Percentiles rank a stretch among this genome's conserved stretches.
phyloP scores from a whole-genome alignment of 2,113 vertebrate species.

The Caracal caracal region DNA sequence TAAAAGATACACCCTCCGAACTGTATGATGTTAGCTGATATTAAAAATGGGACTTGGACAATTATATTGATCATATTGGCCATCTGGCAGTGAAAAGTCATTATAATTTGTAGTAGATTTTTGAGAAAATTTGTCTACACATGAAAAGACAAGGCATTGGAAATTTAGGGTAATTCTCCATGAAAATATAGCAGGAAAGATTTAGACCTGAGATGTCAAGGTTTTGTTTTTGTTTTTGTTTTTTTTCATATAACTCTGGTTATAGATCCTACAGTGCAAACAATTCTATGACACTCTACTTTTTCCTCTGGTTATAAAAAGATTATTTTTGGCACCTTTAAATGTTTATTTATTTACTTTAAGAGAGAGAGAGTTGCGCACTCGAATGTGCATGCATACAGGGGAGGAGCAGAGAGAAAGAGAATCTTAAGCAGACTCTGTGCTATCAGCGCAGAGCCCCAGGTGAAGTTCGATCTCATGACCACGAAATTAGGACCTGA shows the following conservation, averaged over 20 bases:
- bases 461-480: too few species aligned
- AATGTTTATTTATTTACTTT: too few species aligned
- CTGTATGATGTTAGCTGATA: neutral
- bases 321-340: too few species aligned
- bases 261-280: conserved; percentile 6
- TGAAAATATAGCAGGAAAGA: neutral
- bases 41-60: neutral
- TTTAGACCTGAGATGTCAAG: neutral
- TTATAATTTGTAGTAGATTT: neutral
- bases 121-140: neutral
- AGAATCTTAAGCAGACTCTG: too few species aligned
- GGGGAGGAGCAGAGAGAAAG: too few species aligned
- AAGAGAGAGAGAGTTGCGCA: too few species aligned
- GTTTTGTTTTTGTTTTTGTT: neutral
- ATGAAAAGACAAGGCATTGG: neutral
- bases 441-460: too few species aligned
- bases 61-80: neutral
- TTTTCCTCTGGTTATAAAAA: neutral
- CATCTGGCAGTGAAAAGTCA: neutral
- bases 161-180: neutral
- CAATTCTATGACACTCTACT: neutral
- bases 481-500: too few species aligned
- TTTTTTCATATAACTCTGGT: neutral
- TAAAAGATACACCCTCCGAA: neutral
- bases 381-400: too few species aligned